These are phyloP conservation scores for Drosophila mayaguana DNA, from an alignment of 2,888 invertebrate species.

Conservation along the genomic window DNA sequence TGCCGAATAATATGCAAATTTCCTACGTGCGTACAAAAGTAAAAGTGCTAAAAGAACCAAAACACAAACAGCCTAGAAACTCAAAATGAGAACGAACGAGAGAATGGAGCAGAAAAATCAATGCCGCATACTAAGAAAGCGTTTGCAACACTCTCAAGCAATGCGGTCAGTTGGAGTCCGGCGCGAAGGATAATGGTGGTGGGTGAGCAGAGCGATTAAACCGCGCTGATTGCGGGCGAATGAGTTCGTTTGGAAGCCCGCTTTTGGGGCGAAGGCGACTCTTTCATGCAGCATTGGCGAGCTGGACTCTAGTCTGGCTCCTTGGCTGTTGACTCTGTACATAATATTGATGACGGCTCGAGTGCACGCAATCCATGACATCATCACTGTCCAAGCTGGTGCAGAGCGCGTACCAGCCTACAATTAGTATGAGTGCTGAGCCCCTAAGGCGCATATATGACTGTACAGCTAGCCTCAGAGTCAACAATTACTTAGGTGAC, in stretches of 20 bases:
- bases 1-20: conserved; percentile 63
- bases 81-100: conserved; percentile 11
- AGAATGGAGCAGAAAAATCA: conserved; percentile 58
- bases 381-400: conserved; percentile 59
- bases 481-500: conserved; percentile 41
- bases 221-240: conserved; percentile 67
- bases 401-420: conserved; percentile 19
- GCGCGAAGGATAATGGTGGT: conserved; percentile 21
- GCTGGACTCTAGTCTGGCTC: conserved; percentile 4
- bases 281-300: conserved; percentile 30
- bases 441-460: conserved; percentile 16
- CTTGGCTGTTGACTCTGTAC: conserved; percentile 34
- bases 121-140: conserved; percentile 49
- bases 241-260: conserved; percentile 56
- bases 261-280: conserved; percentile 36
- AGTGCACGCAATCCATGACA: conserved; percentile 82
- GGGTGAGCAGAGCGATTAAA: conserved; percentile 58
- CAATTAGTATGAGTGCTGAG: conserved; percentile 43
- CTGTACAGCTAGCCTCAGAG: neutral
- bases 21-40: conserved; percentile 58
- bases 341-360: conserved; percentile 78
- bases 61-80: conserved; percentile 32
- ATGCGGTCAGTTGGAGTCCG: conserved; percentile 47
- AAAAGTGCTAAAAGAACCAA: conserved; percentile 43
- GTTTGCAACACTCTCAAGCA: conserved; percentile 48